Evolutionary conservation across 2,113 vertebrate genomes (phyloP), one percentile per base, ranked within the genome.

Genomic region (Chionis minor): DNA sequence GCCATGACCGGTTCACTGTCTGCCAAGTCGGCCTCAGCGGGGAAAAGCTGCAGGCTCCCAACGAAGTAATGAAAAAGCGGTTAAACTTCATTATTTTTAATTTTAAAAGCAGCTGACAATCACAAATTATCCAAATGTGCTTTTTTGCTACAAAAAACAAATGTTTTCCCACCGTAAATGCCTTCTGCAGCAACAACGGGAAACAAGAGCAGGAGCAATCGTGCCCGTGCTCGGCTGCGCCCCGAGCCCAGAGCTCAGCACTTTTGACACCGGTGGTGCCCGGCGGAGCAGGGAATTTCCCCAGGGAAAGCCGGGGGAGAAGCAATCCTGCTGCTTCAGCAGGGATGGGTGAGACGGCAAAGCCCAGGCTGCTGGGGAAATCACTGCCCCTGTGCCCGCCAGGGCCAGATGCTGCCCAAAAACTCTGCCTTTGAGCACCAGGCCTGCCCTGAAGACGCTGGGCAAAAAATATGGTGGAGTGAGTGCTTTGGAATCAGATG

Each of bases 131-230:
- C 51, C 51, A 10, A 9, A 4, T 0, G 16, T 4, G 4, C 8
- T 21, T 9, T 28, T 81, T 3, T 4, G 2, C 5, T 0, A 38
- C 19, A n/a, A 45, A 74, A 11, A 5, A 3, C 70, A 55, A 23
- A 22, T 24, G 49, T 51, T 51, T 51, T 51, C 49, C 49, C 49
- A 51, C 22, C 49, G 23, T 51, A 51, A 51, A 23, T 13, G 49
- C 22, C 49, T 24, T 51, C 23, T 24, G 22, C 49, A 51, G 49
- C 23, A 51, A 51, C 49, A 51, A 6, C 3, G 49, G 49, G 49
- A 51, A 51, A 51, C 22, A 51, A 51, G 49, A 23, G 49, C 23
- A 51, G 49, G 49, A 51, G 49, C 49, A 51, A 13, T 51, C 5
- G 49, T 24, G 49, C 22, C 49, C 22, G 12, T 51, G 49, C 22